These are phyloP conservation scores for Eonycteris spelaea DNA, from an alignment of 2,113 vertebrate species.

Conservation along the genomic window DNA sequence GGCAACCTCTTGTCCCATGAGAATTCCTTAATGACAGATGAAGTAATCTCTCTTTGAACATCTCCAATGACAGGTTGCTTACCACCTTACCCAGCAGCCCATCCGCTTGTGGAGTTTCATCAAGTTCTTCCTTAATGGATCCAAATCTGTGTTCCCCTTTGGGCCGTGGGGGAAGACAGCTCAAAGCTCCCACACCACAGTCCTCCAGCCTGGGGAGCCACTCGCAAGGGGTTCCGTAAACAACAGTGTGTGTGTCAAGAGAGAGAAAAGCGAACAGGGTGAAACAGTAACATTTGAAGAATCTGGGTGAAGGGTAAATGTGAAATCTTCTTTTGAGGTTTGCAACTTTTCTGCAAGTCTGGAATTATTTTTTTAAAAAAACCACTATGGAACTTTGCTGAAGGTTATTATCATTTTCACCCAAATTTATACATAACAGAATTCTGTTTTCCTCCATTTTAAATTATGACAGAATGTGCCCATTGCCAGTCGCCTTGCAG, in stretches of 20 bases:
- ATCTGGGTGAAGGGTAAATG: neutral
- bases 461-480: neutral
- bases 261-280: neutral
- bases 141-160: neutral
- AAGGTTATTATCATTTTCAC: neutral
- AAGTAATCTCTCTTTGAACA: neutral
- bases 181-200: neutral
- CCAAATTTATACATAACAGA: neutral
- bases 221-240: neutral
- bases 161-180: neutral
- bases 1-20: neutral
- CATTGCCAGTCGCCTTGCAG: too few species aligned
- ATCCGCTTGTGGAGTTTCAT: neutral
- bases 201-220: neutral
- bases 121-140: neutral
- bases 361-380: neutral
- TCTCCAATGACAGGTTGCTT: neutral
- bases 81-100: neutral
- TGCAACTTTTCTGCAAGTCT: neutral
- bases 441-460: neutral
- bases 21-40: neutral
- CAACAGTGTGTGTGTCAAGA: accelerated
- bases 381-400: neutral
- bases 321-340: neutral
- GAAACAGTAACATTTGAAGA: neutral